These are phyloP conservation scores for Ormyrus labotus DNA, from an alignment of 2,888 invertebrate genomes.

Conservation along the genomic window DNA sequence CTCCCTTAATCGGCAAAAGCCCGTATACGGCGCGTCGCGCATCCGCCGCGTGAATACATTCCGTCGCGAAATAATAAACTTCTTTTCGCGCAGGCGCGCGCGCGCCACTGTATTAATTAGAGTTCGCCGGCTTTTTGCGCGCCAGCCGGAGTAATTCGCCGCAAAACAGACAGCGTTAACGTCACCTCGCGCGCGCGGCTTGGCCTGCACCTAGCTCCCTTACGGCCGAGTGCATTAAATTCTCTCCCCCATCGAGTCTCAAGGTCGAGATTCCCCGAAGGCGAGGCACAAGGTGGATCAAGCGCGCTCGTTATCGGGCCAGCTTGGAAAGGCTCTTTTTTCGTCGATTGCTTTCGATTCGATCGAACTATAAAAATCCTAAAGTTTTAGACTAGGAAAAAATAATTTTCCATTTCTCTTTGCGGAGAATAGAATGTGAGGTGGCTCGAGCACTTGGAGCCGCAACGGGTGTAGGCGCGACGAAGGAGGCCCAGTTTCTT, in stretches of 20 bases:
- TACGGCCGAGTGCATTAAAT: conserved; percentile 10
- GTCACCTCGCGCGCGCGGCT: conserved; percentile 40
- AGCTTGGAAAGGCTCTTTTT: too few relatives aligned
- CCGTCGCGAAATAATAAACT: conserved; percentile 48
- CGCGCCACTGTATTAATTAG: conserved; percentile 48
- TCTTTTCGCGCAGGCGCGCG: conserved; percentile 1
- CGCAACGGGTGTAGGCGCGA: not conserved
- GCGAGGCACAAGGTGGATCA: not conserved
- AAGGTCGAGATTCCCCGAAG: not conserved
- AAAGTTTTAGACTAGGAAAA: too few relatives aligned
- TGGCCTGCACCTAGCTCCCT: not conserved
- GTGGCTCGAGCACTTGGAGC: too few relatives aligned
- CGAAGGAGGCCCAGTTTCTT: conserved; percentile 34
- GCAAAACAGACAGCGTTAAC: conserved; percentile 47
- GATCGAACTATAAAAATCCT: too few relatives aligned
- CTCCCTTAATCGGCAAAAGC: conserved; percentile 41
- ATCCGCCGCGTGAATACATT: conserved; percentile 41
- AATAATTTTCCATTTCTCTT: too few relatives aligned
- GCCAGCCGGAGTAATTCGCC: conserved; percentile 24
- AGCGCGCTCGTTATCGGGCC: not conserved
- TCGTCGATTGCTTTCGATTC: too few relatives aligned
- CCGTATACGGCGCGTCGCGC: conserved; percentile 27
- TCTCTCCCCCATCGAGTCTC: not conserved
- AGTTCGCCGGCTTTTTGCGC: conserved; percentile 30
- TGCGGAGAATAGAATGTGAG: too few relatives aligned